These are phyloP conservation scores for Scophthalmus maximus DNA, from an alignment of 2,113 vertebrate species.

Conservation along the genomic window DNA sequence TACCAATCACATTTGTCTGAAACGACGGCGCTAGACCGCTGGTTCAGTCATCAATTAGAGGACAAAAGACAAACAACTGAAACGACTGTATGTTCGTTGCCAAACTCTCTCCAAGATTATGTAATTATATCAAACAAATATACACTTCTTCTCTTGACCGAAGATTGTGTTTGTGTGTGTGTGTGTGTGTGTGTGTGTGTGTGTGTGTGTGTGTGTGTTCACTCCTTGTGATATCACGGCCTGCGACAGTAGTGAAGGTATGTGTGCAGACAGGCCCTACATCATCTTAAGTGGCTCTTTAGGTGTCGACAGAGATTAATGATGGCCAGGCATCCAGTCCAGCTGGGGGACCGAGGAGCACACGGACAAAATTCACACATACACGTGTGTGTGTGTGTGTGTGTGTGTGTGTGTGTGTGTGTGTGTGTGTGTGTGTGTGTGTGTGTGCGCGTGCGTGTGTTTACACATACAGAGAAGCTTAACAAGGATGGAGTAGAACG, in stretches of 20 bases:
- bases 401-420: not conserved
- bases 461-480: constrained; percentile 8
- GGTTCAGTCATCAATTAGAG: not conserved
- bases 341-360: constrained; percentile 80
- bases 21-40: not conserved
- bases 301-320: constrained; percentile 86
- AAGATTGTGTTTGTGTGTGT: no score
- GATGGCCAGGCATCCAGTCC: constrained; percentile 75
- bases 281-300: constrained; percentile 88
- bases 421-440: not conserved
- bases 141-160: constrained; percentile 6
- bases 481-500: constrained; percentile 48
- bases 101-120: not conserved
- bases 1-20: not conserved
- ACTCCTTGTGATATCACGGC: constrained; percentile 59
- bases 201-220: constrained; percentile 34
- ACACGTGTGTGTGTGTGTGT: not conserved
- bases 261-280: constrained; percentile 82
- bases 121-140: constrained; percentile 25
- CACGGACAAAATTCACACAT: constrained; percentile 65
- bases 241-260: constrained; percentile 82
- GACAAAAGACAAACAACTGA: not conserved
- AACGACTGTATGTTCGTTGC: not conserved
- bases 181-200: constrained; percentile 38
- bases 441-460: not conserved